A percentile compares a stretch with the other conserved stretches of the same genome.
Conservation (phyloP, 37 sponge, comb jelly and placozoan species). For the Theonella swinhoei region DNA sequence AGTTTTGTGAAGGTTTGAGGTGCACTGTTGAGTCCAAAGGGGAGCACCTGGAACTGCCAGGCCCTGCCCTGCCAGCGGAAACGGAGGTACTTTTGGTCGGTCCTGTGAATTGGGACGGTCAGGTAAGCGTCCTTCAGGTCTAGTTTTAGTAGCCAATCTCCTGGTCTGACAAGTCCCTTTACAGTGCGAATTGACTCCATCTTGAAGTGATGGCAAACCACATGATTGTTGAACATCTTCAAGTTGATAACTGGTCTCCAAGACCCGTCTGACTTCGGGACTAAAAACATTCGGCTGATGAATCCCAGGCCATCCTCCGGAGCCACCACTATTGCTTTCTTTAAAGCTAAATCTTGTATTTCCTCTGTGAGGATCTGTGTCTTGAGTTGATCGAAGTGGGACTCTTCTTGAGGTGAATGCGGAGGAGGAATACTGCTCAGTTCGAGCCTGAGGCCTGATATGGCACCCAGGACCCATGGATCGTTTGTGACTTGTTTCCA, state of each 20-base stretch:
- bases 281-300: conserved; percentile 23
- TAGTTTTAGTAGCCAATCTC: conserved; percentile 1
- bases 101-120: neutral
- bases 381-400: neutral
- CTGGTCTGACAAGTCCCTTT: neutral
- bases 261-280: conserved; percentile 26
- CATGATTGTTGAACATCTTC: conserved; percentile 4
- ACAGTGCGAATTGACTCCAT: conserved; percentile 31
- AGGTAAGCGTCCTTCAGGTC: no score
- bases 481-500: no score
- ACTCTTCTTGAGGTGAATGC: neutral
- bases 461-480: no score
- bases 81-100: neutral
- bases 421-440: no score
- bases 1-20: no score
- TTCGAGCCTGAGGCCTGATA: no score
- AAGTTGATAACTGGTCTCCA: conserved; percentile 30
- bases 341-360: neutral
- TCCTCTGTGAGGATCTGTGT: neutral
- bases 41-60: no score
- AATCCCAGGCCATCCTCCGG: neutral
- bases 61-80: no score
- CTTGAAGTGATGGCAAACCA: conserved; percentile 11
- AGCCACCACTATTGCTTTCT: neutral
- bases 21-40: no score